Evolutionary conservation across 2,113 vertebrate species (phyloP), one percentile per base, ranked within the genome.

Genomic region (Oceanites oceanicus): DNA sequence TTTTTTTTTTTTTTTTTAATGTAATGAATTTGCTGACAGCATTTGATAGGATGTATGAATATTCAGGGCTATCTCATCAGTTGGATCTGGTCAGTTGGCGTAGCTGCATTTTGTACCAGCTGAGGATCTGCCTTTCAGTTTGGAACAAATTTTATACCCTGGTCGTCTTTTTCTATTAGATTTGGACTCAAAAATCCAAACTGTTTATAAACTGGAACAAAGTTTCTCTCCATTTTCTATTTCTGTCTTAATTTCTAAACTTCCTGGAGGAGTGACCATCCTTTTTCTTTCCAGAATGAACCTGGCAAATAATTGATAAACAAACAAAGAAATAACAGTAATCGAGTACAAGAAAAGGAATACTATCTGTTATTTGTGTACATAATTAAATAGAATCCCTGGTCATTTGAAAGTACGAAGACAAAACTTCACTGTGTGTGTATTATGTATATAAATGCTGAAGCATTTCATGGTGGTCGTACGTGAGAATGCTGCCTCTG

Each of bases 81-180:
- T 73, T 85, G 90, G 82, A 65, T 90, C 56, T 65, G 62, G 63
- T 86, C 78, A 80, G 40, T 29, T 92, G 86, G 59, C 58, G 49
- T n/a, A 76, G 20, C 32, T 86, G 50, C 13, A 13, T 59, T 88
- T 80, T 77, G 53, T 63, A 84, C 42, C 75, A 94, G 47, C 59
- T 93, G 90, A 89, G 42, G 63, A 52, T 59, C 79, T 88, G 85
- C 47, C 78, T 93, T 83, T 93, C 82, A 42, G 47, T 90, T 93
- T 95, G 72, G 74, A 96, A 62, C 8, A 44, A 50, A 9, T 84
- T 84, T 83, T 93, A 47, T 80, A 67, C 9, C 32, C 27, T 34
- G 4, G 2, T 82, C 40, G 21, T 84, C 56, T 71, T 88, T 82
- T 67, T 29, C 44, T 63, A 1, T 68, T 67, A 45, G 14, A 65